These are phyloP conservation scores for Cephus cinctus DNA, from an alignment of 1,140 invertebrate species.

Conservation along the genomic window DNA sequence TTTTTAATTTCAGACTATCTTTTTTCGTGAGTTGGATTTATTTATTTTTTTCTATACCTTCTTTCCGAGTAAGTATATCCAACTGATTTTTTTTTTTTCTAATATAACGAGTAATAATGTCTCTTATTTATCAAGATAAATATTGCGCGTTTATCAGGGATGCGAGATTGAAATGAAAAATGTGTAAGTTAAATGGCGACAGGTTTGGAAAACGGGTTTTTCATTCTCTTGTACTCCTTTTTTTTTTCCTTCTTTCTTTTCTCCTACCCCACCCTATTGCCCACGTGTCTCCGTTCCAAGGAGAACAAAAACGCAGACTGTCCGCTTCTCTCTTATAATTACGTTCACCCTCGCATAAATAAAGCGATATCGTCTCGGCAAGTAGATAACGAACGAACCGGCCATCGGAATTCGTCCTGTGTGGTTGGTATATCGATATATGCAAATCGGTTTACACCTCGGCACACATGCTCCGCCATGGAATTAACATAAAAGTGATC, in stretches of 20 bases:
- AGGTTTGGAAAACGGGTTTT: not conserved
- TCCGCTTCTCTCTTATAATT: constrained; percentile 34
- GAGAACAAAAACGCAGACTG: constrained; percentile 6
- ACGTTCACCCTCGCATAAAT: constrained; percentile 24
- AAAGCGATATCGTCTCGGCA: constrained; percentile 11
- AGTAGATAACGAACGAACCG: constrained; percentile 22
- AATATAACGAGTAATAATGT: constrained; percentile 21
- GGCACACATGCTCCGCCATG: too few relatives aligned
- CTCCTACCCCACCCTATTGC: not conserved
- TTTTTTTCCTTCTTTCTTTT: not conserved
- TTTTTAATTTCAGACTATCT: too few relatives aligned
- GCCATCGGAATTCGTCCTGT: too few relatives aligned
- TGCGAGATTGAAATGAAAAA: not conserved
- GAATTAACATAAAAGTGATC: too few relatives aligned
- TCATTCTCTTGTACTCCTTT: not conserved
- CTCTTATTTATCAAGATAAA: not conserved
- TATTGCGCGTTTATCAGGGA: too few relatives aligned
- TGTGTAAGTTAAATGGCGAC: not conserved
- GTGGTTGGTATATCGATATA: too few relatives aligned
- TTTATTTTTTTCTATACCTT: too few relatives aligned
- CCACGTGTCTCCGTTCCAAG: too few relatives aligned
- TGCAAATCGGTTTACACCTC: too few relatives aligned
- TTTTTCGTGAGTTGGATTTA: too few relatives aligned
- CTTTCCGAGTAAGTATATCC: too few relatives aligned
- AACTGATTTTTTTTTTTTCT: too few relatives aligned